Percentiles rank a stretch among this genome's conserved stretches.
Evolutionary conservation across 23 tunicate species (phyloP).

Genomic region (Halocynthia aurantium): DNA sequence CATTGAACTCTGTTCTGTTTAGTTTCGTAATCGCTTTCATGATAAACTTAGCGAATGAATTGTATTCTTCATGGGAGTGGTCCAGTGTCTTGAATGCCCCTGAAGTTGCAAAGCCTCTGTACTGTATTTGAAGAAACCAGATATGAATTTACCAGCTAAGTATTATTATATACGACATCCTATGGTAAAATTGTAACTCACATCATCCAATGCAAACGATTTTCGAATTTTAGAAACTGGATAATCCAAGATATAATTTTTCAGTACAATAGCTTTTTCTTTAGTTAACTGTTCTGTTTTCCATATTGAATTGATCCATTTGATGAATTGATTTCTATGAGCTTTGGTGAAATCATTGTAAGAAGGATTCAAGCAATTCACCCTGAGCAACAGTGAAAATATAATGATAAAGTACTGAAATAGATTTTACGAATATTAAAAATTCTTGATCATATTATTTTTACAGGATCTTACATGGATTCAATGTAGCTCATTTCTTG

Average conservation of each 20-base stretch:
- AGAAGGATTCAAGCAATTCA: conserved; percentile 25
- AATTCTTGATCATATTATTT: too few relatives aligned
- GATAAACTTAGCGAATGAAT: conserved; percentile 2
- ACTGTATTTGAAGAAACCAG: background rate
- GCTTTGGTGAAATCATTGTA: conserved; percentile 17
- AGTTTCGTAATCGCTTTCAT: background rate
- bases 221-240: background rate
- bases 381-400: background rate
- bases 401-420: too few relatives aligned
- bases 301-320: conserved; percentile 19
- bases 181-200: background rate
- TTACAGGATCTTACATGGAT: background rate
- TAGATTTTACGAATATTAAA: too few relatives aligned
- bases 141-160: background rate
- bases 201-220: background rate
- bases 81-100: conserved; percentile 13
- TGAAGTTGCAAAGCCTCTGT: background rate
- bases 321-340: conserved; percentile 3
- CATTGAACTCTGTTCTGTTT: background rate
- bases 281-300: background rate
- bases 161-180: background rate
- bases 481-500: conserved; percentile 1
- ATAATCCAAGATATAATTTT: conserved; percentile 27
- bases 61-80: background rate
- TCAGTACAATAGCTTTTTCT: conserved; percentile 7